phyloP scores from a whole-genome alignment of 2,888 invertebrate genomes.

The Monopis laevigella region DNA sequence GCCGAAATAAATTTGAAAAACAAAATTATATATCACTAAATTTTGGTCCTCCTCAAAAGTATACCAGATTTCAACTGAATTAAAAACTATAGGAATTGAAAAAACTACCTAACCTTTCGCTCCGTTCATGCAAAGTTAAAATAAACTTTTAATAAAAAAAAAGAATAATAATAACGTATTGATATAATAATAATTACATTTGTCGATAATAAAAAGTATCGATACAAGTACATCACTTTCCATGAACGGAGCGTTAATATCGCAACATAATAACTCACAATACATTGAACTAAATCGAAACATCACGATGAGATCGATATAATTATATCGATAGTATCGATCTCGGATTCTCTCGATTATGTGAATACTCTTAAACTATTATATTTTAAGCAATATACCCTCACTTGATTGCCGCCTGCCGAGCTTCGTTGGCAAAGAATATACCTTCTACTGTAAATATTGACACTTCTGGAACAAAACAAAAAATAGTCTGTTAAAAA shows the following conservation, averaged over 20 bases:
- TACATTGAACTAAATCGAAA: neutral
- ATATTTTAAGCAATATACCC: constrained; percentile 11
- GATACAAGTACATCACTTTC: too few species aligned
- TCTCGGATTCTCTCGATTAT: too few species aligned
- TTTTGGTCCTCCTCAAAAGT: constrained; percentile 48
- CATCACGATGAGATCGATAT: too few species aligned
- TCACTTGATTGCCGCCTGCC: constrained; percentile 65
- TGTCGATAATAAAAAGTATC: neutral
- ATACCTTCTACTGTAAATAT: constrained; percentile 96
- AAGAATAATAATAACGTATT: neutral
- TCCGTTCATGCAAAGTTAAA: neutral
- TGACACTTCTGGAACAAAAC: constrained; percentile 84
- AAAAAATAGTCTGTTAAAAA: neutral
- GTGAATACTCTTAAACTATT: too few species aligned
- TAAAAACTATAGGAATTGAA: constrained; percentile 49
- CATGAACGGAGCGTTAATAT: neutral
- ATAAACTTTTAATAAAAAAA: neutral
- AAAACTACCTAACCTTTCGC: constrained; percentile 32
- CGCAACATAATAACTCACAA: neutral
- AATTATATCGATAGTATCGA: too few species aligned
- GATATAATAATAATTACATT: neutral
- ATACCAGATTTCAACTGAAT: constrained; percentile 13
- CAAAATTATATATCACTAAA: constrained; percentile 37
- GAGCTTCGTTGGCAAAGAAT: constrained; percentile 82
- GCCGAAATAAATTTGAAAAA: constrained; percentile 31